Percentiles rank a stretch among this genome's conserved stretches.
Conservation (phyloP, 2,797 vertebrate genomes). For the Spinus pinus region DNA sequence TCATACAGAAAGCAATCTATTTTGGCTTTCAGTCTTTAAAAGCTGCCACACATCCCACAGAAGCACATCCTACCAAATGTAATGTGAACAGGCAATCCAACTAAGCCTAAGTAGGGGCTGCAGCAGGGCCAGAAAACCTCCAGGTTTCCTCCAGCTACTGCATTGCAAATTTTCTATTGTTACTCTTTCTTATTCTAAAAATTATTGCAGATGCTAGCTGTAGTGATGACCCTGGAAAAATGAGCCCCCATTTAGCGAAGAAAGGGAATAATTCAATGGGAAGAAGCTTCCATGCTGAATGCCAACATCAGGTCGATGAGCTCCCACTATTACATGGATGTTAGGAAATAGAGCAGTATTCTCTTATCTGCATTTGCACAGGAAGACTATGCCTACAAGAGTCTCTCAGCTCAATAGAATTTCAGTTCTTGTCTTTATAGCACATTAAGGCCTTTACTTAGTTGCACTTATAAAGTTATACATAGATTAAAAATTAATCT, state of each 20-base stretch:
- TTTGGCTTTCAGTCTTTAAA: background rate
- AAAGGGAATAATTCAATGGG: background rate
- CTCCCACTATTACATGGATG: background rate
- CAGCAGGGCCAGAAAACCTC: background rate
- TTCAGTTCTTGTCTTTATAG: slow-evolving; percentile 33
- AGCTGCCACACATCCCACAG: background rate
- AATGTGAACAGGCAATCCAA: background rate
- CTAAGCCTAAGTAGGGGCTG: background rate
- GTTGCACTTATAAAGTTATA: slow-evolving; percentile 21
- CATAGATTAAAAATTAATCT: slow-evolving; percentile 11
- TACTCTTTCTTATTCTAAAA: background rate
- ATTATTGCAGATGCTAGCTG: background rate
- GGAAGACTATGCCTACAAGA: background rate
- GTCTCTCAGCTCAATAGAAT: slow-evolving; percentile 29
- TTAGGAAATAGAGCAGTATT: background rate
- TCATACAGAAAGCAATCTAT: background rate
- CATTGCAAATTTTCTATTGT: background rate
- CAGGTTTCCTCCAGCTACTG: background rate
- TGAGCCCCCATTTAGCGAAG: background rate
- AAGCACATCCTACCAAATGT: background rate
- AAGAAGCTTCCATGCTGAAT: background rate
- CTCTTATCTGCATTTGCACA: background rate
- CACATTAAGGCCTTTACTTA: slow-evolving; percentile 4
- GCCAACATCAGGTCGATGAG: background rate
- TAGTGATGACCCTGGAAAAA: background rate